These are phyloP conservation scores for Drosophila rhopaloa DNA, from an alignment of 1,140 invertebrate species.

Conservation along the genomic window DNA sequence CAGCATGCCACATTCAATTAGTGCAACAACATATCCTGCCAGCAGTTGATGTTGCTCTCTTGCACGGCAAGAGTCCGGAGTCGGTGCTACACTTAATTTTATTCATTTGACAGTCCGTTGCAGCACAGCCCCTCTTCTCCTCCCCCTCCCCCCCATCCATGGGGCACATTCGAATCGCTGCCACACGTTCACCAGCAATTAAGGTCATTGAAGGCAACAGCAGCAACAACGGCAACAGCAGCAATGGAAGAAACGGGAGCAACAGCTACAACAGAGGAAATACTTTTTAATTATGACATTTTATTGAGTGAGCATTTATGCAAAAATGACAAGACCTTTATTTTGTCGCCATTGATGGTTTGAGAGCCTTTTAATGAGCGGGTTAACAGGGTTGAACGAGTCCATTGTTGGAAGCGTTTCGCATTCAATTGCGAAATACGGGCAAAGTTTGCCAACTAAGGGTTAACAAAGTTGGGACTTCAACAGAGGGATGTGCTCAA, in stretches of 20 bases:
- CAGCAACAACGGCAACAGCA: slow-evolving; percentile 13
- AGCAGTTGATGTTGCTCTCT: slow-evolving; percentile 60
- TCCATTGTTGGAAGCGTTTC: slow-evolving; percentile 11
- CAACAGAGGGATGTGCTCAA: background rate
- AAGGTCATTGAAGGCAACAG: slow-evolving; percentile 66
- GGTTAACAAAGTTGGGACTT: background rate
- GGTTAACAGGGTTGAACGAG: slow-evolving; percentile 45
- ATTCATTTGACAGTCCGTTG: slow-evolving; percentile 77
- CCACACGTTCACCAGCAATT: slow-evolving; percentile 77
- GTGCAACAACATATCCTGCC: slow-evolving; percentile 83
- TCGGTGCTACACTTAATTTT: slow-evolving; percentile 80
- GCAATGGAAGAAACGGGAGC: slow-evolving; percentile 15
- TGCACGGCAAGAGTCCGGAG: slow-evolving; percentile 52
- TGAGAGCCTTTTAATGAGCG: slow-evolving; percentile 39
- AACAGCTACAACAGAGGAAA: slow-evolving; percentile 51
- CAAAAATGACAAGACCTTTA: slow-evolving; percentile 57
- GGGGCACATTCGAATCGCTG: slow-evolving; percentile 66
- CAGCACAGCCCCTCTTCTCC: slow-evolving; percentile 33
- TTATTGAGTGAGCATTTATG: slow-evolving; percentile 80
- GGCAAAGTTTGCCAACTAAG: background rate
- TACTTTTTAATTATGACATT: slow-evolving; percentile 81
- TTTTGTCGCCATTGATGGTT: slow-evolving; percentile 7
- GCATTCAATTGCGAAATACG: background rate
- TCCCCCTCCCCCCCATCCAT: slow-evolving; percentile 9
- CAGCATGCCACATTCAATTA: slow-evolving; percentile 82